A percentile compares a stretch with the other conserved stretches of the same genome.
Conservation (phyloP, 2,888 invertebrate species). For the Synanthedon andrenaeformis region DNA sequence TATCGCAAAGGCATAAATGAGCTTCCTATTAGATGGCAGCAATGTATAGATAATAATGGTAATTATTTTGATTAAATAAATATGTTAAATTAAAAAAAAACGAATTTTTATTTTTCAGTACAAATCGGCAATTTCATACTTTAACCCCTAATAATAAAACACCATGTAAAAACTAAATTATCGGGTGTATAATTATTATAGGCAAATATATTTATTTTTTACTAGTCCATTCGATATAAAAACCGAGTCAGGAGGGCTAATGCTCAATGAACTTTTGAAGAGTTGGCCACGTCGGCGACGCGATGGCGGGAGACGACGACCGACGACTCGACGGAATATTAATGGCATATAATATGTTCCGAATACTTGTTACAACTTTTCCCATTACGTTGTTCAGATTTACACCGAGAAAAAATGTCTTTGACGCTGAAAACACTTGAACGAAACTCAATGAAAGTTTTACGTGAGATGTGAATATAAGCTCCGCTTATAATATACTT, state of each 20-base stretch:
- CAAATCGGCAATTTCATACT: too few relatives aligned
- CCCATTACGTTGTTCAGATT: slow-evolving; percentile 60
- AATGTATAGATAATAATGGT: too few relatives aligned
- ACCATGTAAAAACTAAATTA: too few relatives aligned
- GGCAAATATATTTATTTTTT: too few relatives aligned
- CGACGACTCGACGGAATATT: slow-evolving; percentile 55
- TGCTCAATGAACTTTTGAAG: slow-evolving; percentile 55
- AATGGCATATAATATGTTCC: slow-evolving; percentile 61
- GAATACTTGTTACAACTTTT: slow-evolving; percentile 69
- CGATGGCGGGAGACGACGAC: slow-evolving; percentile 39
- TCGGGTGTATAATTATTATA: too few relatives aligned
- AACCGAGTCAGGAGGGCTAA: slow-evolving; percentile 5
- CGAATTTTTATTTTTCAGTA: too few relatives aligned
- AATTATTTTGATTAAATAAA: too few relatives aligned
- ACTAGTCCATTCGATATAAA: too few relatives aligned
- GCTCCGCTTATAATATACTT: slow-evolving; percentile 9
- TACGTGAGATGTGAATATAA: slow-evolving; percentile 24
- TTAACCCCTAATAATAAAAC: too few relatives aligned
- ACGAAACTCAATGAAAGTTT: slow-evolving; percentile 46
- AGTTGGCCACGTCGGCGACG: slow-evolving; percentile 43
- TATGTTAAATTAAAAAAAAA: too few relatives aligned
- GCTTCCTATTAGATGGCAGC: too few relatives aligned
- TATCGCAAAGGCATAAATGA: too few relatives aligned
- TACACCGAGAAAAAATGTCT: slow-evolving; percentile 51
- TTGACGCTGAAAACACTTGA: slow-evolving; percentile 35